These are phyloP conservation scores for Austrolebias charrua DNA, from an alignment of 2,797 vertebrate species.

Conservation along the genomic window DNA sequence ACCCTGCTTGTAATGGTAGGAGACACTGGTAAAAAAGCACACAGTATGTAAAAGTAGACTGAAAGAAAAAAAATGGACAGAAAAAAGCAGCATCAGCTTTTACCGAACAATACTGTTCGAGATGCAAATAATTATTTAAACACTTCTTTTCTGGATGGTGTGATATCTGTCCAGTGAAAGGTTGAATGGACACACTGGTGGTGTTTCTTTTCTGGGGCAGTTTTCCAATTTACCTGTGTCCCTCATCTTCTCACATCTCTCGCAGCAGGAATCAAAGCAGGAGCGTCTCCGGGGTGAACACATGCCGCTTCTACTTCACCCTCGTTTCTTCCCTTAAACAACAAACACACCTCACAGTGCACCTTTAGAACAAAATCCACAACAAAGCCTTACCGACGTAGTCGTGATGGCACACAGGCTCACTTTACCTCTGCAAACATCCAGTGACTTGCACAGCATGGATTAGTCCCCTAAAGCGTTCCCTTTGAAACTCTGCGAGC, in stretches of 20 bases:
- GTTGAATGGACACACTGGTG: not conserved
- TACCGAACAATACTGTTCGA: not conserved
- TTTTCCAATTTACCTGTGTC: constrained; percentile 34
- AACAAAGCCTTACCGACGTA: constrained; percentile 36
- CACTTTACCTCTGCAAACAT: constrained; percentile 63
- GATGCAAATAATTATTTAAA: not conserved
- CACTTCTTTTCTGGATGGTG: not conserved
- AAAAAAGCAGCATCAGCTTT: too few species aligned
- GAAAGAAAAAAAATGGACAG: not conserved
- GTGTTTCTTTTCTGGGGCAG: constrained; percentile 13
- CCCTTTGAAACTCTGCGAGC: constrained; percentile 62
- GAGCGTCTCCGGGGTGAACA: constrained; percentile 48
- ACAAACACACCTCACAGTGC: constrained; percentile 28
- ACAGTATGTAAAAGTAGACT: too few species aligned
- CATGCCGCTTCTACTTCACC: constrained; percentile 34
- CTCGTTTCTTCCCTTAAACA: constrained; percentile 12
- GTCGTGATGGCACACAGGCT: constrained; percentile 43
- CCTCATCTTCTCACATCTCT: constrained; percentile 39
- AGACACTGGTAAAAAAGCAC: too few species aligned
- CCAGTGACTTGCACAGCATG: constrained; percentile 53
- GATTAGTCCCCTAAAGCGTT: constrained; percentile 67
- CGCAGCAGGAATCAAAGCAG: constrained; percentile 27
- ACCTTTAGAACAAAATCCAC: constrained; percentile 26
- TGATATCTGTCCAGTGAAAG: constrained; percentile 11
- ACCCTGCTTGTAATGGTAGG: too few species aligned